Conservation (phyloP, 2,113 vertebrate species). For the Cettia cetti region DNA sequence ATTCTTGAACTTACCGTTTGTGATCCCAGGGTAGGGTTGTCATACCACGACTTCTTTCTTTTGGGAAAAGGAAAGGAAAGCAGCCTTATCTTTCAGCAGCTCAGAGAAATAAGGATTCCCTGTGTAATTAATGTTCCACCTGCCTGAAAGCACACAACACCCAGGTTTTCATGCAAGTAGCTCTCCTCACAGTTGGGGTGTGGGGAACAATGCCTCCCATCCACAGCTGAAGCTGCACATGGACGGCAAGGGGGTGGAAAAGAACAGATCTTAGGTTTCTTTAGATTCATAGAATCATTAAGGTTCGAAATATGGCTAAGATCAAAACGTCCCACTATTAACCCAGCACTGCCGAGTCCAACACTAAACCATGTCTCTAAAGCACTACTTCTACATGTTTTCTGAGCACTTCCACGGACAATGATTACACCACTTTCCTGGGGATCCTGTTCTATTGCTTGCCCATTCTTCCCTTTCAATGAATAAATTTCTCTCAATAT, state of each 20-base stretch:
- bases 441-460: not conserved
- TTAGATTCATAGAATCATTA: not conserved
- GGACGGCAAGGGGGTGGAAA: not conserved
- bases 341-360: not conserved
- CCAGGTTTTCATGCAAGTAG: fast-evolving
- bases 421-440: not conserved
- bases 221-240: not conserved
- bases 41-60: slow-evolving; percentile 85
- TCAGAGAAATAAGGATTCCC: not conserved
- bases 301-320: not conserved
- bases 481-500: not conserved
- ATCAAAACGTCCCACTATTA: not conserved
- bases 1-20: slow-evolving; percentile 47
- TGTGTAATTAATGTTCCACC: not conserved
- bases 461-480: not conserved
- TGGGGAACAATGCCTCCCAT: not conserved
- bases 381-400: not conserved
- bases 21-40: slow-evolving; percentile 62
- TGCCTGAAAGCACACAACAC: not conserved
- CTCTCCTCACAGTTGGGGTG: not conserved
- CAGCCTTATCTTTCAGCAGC: not conserved
- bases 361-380: not conserved
- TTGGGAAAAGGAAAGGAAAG: not conserved
- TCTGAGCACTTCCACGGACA: not conserved
- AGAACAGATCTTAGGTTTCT: not conserved